phyloP scores from a whole-genome alignment of 2,888 invertebrate species.

The Criorhina ranunculi region DNA sequence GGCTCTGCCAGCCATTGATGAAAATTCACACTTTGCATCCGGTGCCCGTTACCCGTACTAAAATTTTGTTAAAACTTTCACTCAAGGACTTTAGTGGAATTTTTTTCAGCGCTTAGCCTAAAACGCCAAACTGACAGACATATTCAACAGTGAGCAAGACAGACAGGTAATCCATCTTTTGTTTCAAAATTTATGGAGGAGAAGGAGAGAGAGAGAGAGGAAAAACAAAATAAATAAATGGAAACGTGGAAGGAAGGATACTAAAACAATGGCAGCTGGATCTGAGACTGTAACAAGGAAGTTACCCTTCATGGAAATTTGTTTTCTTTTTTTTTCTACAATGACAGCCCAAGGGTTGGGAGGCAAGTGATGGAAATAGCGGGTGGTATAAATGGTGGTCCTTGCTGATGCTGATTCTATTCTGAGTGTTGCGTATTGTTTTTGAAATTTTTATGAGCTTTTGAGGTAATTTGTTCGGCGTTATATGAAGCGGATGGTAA shows the following conservation, averaged over 20 bases:
- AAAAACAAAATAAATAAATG: conserved; percentile 11
- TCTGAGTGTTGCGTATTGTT: conserved; percentile 18
- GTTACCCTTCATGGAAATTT: conserved; percentile 28
- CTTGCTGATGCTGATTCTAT: conserved; percentile 20
- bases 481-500: not conserved
- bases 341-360: not conserved
- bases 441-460: conserved; percentile 46
- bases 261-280: conserved; percentile 31
- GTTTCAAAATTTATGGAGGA: conserved; percentile 58
- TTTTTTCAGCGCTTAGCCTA: conserved; percentile 35
- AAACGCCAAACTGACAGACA: conserved; percentile 29
- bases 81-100: conserved; percentile 50
- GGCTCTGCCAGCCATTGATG: conserved; percentile 45
- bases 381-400: no score
- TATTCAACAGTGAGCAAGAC: conserved; percentile 62
- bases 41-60: conserved; percentile 63
- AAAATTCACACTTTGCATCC: conserved; percentile 62
- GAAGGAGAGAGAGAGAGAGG: not conserved
- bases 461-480: conserved; percentile 27
- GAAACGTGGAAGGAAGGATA: conserved; percentile 33
- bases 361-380: no score
- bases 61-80: conserved; percentile 66
- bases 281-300: conserved; percentile 3
- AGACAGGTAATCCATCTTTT: conserved; percentile 74
- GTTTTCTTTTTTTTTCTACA: not conserved